These are phyloP conservation scores for Trachythela sp. DNA, from an alignment of 64 coral and sea anemone genomes.

Conservation along the genomic window DNA sequence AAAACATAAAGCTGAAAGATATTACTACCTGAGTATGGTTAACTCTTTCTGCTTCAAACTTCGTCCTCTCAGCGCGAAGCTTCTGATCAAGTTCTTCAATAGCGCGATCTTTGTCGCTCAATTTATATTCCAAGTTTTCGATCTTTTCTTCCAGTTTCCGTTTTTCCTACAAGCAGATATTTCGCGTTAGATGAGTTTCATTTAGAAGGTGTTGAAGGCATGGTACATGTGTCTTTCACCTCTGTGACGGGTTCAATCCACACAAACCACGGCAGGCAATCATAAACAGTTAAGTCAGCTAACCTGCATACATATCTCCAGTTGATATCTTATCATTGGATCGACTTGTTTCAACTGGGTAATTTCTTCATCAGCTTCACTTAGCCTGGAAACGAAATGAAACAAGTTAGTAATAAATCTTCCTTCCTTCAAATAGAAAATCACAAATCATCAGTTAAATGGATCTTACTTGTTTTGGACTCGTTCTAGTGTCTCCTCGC, in stretches of 20 bases:
- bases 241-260: neutral
- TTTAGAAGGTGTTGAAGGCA: neutral
- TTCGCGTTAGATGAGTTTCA: neutral
- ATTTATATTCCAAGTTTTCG: slow-evolving; percentile 45
- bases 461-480: slow-evolving; percentile 75
- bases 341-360: slow-evolving; percentile 73
- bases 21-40: slow-evolving; percentile 57
- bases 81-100: slow-evolving; percentile 48
- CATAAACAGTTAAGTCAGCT: neutral
- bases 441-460: neutral
- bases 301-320: slow-evolving; percentile 85
- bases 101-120: slow-evolving; percentile 51
- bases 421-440: neutral
- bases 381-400: slow-evolving; percentile 50
- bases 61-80: slow-evolving; percentile 37
- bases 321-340: slow-evolving; percentile 81
- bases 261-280: neutral
- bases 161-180: slow-evolving; percentile 51
- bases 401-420: neutral
- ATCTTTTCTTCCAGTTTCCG: slow-evolving; percentile 53
- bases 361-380: slow-evolving; percentile 91
- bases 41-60: slow-evolving; percentile 38
- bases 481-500: slow-evolving; percentile 57
- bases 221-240: no score
- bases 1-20: no score